These are phyloP conservation scores for Sphecodes monilicornis DNA, from an alignment of 2,888 invertebrate genomes.

Conservation along the genomic window DNA sequence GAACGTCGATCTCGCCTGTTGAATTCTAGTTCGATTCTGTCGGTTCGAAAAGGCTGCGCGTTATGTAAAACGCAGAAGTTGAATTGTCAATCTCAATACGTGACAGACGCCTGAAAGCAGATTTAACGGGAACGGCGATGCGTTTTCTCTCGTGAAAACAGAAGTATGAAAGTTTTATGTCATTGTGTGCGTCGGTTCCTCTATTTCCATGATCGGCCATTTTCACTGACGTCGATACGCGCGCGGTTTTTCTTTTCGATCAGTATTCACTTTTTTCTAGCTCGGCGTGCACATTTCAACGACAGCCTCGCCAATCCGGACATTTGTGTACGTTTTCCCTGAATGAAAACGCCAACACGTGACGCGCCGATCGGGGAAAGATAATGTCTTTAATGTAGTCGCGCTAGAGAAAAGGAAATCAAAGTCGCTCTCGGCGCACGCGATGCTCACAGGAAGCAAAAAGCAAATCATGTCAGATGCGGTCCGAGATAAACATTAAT, in stretches of 20 bases:
- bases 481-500: conserved; percentile 25
- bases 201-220: neutral
- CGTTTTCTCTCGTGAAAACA: neutral
- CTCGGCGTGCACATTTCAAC: neutral
- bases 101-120: neutral
- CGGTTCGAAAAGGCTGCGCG: neutral
- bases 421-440: neutral
- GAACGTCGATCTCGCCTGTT: neutral
- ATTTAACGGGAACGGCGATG: neutral
- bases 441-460: neutral
- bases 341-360: neutral
- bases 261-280: neutral
- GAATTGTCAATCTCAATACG: neutral
- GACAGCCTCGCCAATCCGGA: neutral
- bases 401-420: neutral
- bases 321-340: neutral
- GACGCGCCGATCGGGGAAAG: neutral
- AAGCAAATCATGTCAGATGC: conserved; percentile 8
- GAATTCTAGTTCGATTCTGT: neutral
- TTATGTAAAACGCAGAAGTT: neutral
- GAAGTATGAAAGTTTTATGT: neutral
- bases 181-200: neutral
- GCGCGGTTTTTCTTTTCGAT: neutral
- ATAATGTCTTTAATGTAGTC: neutral
- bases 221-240: neutral